phyloP scores from a whole-genome alignment of 2,113 vertebrate genomes.

The Drymodes brunneopygia region DNA sequence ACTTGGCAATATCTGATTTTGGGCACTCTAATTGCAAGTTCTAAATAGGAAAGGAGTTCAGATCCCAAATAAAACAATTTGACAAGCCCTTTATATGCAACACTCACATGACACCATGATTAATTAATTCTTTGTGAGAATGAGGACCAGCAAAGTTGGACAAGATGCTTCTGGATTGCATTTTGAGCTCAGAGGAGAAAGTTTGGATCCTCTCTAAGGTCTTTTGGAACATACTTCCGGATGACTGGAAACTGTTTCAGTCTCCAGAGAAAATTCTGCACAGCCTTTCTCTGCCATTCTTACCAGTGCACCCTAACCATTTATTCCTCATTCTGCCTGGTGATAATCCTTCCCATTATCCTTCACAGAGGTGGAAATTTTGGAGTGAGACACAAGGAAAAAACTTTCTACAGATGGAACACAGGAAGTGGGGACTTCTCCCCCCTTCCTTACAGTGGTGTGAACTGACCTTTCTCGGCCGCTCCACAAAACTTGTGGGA shows the following conservation, averaged over 20 bases:
- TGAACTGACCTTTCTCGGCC: no score
- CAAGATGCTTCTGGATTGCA: neutral
- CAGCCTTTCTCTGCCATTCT: neutral
- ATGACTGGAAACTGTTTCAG: neutral
- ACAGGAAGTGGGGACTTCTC: no score
- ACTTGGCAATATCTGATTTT: neutral
- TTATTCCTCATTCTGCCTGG: neutral
- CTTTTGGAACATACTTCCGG: neutral
- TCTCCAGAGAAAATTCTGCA: neutral
- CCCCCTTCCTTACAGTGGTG: no score
- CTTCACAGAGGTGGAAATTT: neutral
- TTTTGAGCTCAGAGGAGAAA: neutral
- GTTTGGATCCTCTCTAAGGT: neutral
- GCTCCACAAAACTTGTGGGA: no score
- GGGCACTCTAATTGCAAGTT: neutral
- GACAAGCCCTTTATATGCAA: neutral
- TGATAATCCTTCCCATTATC: neutral
- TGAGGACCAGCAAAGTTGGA: neutral
- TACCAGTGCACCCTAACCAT: neutral
- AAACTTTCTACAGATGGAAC: no score
- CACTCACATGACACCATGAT: neutral
- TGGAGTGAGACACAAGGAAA: neutral
- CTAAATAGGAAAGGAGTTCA: neutral
- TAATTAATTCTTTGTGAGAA: neutral
- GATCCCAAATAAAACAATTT: neutral